Percentiles rank a stretch among this genome's conserved stretches.
phyloP scores from a whole-genome alignment of 2,113 vertebrate species.

The Amphiprion ocellaris region DNA sequence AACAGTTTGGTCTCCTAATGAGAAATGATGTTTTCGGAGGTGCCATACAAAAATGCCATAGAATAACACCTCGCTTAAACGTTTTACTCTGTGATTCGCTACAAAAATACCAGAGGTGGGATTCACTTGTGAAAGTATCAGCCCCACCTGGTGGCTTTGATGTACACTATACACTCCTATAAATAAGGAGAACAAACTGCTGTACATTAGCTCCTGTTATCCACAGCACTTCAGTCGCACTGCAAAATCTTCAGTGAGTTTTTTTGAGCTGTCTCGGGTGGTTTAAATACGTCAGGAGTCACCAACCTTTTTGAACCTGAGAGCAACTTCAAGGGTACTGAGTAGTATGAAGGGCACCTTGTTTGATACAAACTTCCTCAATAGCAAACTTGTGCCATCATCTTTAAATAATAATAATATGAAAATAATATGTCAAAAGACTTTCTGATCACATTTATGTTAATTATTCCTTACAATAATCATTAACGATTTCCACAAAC shows the following conservation, averaged over 20 bases:
- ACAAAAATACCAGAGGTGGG: conserved; percentile 33
- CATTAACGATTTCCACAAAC: no score
- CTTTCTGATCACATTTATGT: no score
- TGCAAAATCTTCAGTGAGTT: not conserved
- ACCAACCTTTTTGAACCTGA: no score
- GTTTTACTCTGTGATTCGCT: conserved; percentile 40
- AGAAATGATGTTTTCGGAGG: conserved; percentile 79
- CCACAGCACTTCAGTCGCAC: conserved; percentile 13
- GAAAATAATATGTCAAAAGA: no score
- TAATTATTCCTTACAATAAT: no score
- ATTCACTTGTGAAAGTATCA: conserved; percentile 69
- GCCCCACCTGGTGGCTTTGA: conserved; percentile 84
- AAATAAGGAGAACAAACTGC: not conserved
- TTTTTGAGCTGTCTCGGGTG: not conserved
- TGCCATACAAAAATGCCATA: conserved; percentile 68
- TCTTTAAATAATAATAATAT: no score
- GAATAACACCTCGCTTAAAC: conserved; percentile 49
- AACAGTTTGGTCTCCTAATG: conserved; percentile 81
- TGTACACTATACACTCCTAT: conserved; percentile 46
- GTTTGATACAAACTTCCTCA: no score
- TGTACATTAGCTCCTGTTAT: conserved; percentile 8
- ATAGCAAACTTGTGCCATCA: no score
- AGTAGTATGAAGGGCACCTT: no score
- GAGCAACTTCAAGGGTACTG: no score
- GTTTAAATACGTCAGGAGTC: not conserved